phyloP scores from a whole-genome alignment of 2,113 vertebrate species.

The Ceratotherium simum region DNA sequence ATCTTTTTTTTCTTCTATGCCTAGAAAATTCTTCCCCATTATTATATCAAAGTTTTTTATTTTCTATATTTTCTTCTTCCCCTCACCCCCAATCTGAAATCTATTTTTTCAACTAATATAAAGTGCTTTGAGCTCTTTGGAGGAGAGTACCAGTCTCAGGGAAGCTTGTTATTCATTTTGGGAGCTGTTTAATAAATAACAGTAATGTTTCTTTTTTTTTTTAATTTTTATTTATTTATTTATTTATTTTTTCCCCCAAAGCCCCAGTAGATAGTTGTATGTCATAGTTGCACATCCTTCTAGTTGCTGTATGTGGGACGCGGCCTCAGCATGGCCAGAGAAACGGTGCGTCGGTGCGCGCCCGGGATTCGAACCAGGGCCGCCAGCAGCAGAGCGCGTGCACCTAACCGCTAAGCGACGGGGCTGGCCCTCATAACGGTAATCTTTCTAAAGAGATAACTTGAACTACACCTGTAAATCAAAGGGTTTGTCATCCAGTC shows the following conservation, averaged over 20 bases:
- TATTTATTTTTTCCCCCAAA: no score
- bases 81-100: background rate
- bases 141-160: background rate
- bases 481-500: background rate
- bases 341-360: no score
- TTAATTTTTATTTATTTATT: no score
- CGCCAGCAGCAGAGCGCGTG: no score
- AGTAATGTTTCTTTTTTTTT: no score
- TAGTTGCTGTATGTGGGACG: no score
- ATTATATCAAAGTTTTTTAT: background rate
- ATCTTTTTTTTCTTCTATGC: background rate
- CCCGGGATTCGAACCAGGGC: no score
- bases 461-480: background rate
- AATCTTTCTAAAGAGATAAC: background rate
- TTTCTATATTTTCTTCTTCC: background rate
- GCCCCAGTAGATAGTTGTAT: no score
- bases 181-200: background rate
- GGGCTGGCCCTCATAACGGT: no score
- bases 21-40: background rate
- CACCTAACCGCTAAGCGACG: no score
- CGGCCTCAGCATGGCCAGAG: no score
- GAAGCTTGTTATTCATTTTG: background rate
- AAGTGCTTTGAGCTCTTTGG: background rate
- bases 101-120: background rate
- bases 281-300: no score